Base-by-base conservation (phyloP, 2,113 vertebrate genomes). In the Chloroceryle aenea region DNA sequence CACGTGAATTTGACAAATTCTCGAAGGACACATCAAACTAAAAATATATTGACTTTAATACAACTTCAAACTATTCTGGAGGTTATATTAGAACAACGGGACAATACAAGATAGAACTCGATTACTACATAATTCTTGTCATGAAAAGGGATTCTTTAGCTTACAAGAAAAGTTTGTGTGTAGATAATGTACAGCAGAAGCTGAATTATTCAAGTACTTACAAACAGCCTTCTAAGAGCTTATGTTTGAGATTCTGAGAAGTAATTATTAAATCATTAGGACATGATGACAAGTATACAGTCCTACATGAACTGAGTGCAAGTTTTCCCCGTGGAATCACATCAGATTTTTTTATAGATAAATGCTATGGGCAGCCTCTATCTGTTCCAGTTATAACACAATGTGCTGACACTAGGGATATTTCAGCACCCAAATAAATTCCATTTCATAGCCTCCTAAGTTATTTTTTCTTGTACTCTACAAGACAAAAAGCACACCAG, bases 241-340 rank as follows among this genome's bases (percentile, higher is more conserved):
- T 62, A 45, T 8, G 1, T 83, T 55, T 78, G 52, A 87, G 64
- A 85, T 86, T 90, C 80, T 79, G 68, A 77, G 67, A 96, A 73
- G 63, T 30, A 93, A 90, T 94, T 91, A 88, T 76, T 84, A 93
- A 94, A 80, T 83, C 82, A 94, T 89, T 88, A 93, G 67, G 63
- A 81, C 61, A 74, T 8, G 73, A 92, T 20, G 71, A 56, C n/a
- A 75, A 72, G 47, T 22, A 64, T 18, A 18, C 8, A 74, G 61
- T 75, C 40, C 56, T 48, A 53, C 16, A 64, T 27, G 67, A 87
- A 89, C 72, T 7, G 38, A 91, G 10, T 14, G 17, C 36, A 56
- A 52, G n/a, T 62, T 92, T 80, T 72, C 77, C 58, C 84, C 32
- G 25, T 1, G 16, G 77, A 63, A 91, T 85, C 71, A 32, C 58